These are phyloP conservation scores for Halocynthia roretzi DNA, from an alignment of 23 tunicate genomes.

Conservation along the genomic window DNA sequence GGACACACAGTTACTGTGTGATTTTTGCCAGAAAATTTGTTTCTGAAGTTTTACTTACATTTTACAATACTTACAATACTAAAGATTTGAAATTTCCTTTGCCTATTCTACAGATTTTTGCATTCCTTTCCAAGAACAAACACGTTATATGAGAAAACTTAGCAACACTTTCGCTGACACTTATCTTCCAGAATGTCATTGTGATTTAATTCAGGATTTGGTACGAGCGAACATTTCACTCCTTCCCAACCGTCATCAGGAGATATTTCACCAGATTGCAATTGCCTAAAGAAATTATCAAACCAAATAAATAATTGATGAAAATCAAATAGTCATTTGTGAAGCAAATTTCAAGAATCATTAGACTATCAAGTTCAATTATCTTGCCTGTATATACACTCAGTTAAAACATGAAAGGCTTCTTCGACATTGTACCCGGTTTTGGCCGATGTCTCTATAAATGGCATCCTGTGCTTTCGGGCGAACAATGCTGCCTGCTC, in stretches of 20 bases:
- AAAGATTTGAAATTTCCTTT: too few relatives aligned
- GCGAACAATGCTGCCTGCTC: slow-evolving; percentile 86
- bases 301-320: not conserved
- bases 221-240: slow-evolving; percentile 60
- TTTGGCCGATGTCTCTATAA: slow-evolving; percentile 89
- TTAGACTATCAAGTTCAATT: not conserved
- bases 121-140: too few relatives aligned
- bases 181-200: not conserved
- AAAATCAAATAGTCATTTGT: not conserved
- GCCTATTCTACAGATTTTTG: too few relatives aligned
- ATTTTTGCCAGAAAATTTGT: too few relatives aligned
- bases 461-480: slow-evolving; percentile 68
- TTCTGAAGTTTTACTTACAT: too few relatives aligned
- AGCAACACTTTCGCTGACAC: too few relatives aligned
- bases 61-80: too few relatives aligned
- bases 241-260: slow-evolving; percentile 77
- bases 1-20: too few relatives aligned
- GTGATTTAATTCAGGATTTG: slow-evolving; percentile 4
- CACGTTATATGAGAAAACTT: too few relatives aligned
- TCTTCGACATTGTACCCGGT: slow-evolving; percentile 65
- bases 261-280: slow-evolving; percentile 48
- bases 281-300: slow-evolving; percentile 23
- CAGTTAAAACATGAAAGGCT: slow-evolving; percentile 62
- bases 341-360: not conserved
- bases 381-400: slow-evolving; percentile 62